phyloP scores from a whole-genome alignment of 2,888 invertebrate species.

The Phaonia tiefii region DNA sequence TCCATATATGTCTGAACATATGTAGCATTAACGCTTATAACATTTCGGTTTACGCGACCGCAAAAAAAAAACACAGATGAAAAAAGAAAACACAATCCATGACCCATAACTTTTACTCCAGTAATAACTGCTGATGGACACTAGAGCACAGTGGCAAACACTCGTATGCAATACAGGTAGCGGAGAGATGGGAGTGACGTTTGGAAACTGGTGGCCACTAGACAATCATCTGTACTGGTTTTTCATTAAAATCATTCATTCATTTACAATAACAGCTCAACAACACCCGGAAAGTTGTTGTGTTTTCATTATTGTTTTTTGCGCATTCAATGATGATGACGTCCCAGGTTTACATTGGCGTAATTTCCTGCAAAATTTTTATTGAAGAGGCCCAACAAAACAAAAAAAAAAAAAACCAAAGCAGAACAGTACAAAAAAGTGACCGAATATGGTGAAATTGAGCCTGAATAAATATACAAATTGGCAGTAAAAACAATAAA shows the following conservation, averaged over 20 bases:
- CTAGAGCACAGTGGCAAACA: not conserved
- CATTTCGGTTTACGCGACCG: constrained; percentile 12
- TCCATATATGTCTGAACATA: no score
- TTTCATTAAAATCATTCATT: constrained; percentile 65
- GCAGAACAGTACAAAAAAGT: constrained; percentile 49
- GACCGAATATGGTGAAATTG: constrained; percentile 67
- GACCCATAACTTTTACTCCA: constrained; percentile 41
- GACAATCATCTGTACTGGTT: constrained; percentile 62
- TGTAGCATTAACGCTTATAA: not conserved
- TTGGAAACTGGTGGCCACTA: constrained; percentile 58
- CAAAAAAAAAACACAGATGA: not conserved
- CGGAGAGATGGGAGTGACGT: no score
- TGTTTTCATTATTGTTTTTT: constrained; percentile 20
- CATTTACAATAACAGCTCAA: constrained; percentile 35
- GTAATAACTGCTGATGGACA: constrained; percentile 38
- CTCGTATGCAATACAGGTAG: constrained; percentile 4
- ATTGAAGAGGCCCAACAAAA: not conserved
- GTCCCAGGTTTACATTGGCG: not conserved
- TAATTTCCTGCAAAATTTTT: constrained; percentile 24
- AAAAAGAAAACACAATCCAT: not conserved
- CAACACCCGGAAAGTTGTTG: constrained; percentile 13
- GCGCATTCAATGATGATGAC: constrained; percentile 16
- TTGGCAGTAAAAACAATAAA: constrained; percentile 60
- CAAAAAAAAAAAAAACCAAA: constrained; percentile 8
- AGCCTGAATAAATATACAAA: constrained; percentile 68